Conservation (phyloP, 1,140 invertebrate species). For the Lepidurus couesii region DNA sequence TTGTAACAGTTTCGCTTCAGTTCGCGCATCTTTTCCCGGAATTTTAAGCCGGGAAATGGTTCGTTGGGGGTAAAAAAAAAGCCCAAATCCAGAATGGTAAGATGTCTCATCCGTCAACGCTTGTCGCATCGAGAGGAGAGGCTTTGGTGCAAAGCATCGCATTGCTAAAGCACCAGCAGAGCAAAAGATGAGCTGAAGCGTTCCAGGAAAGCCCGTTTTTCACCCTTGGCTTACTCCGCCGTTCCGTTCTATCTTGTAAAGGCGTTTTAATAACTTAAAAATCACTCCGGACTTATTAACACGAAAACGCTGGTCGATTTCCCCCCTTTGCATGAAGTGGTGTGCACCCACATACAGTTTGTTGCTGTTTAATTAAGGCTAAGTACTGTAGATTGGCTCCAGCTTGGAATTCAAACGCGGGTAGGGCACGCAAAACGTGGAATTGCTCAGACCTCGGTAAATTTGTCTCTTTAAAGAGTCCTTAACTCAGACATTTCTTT, state of each 20-base stretch:
- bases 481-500: conserved; percentile 5
- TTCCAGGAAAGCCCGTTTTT: neutral
- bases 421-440: neutral
- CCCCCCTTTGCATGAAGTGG: neutral
- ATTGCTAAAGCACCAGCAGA: neutral
- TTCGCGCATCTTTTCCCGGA: neutral
- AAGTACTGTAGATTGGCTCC: neutral
- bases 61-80: neutral
- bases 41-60: neutral
- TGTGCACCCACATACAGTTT: neutral
- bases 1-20: neutral
- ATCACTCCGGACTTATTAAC: neutral
- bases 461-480: conserved; percentile 15
- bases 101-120: conserved; percentile 17
- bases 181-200: neutral
- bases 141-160: neutral
- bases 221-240: too few relatives aligned
- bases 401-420: neutral
- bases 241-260: neutral
- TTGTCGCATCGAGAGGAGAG: neutral
- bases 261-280: neutral
- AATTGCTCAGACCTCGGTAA: conserved; percentile 6
- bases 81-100: neutral
- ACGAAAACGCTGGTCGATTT: neutral
- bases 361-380: neutral